phyloP scores from a whole-genome alignment of 2,797 vertebrate species.

The Limnodromus scolopaceus region DNA sequence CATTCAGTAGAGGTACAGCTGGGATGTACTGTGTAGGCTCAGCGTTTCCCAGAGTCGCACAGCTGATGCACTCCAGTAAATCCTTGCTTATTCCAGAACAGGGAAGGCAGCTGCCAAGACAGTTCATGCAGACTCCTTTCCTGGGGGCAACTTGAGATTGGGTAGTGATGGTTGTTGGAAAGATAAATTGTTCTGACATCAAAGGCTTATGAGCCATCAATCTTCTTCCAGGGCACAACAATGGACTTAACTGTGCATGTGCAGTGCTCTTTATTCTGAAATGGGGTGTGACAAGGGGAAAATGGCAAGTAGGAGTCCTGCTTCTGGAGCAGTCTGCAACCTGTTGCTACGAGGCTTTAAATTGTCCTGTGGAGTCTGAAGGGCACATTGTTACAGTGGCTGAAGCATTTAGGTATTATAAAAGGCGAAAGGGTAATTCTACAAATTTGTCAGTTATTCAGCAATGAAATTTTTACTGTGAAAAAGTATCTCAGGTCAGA shows the following conservation, averaged over 20 bases:
- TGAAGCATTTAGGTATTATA: background rate
- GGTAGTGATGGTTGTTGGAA: background rate
- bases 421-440: background rate
- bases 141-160: background rate
- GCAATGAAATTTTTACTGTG: background rate
- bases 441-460: background rate
- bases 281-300: background rate
- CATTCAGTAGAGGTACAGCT: background rate
- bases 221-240: background rate
- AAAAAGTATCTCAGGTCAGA: background rate
- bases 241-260: background rate
- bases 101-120: background rate
- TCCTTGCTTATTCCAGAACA: background rate
- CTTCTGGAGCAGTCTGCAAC: background rate
- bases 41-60: background rate
- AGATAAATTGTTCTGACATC: slow-evolving; percentile 26
- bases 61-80: background rate
- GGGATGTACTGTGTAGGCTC: background rate
- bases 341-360: background rate
- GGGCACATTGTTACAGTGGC: background rate
- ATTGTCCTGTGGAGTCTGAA: background rate
- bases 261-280: background rate
- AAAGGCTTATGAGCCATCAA: background rate
- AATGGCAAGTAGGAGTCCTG: background rate
- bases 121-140: background rate